Evolutionary conservation across 1,140 invertebrate genomes (phyloP), one percentile per base, ranked within the genome.

Genomic region (Cotesia chilonis): DNA sequence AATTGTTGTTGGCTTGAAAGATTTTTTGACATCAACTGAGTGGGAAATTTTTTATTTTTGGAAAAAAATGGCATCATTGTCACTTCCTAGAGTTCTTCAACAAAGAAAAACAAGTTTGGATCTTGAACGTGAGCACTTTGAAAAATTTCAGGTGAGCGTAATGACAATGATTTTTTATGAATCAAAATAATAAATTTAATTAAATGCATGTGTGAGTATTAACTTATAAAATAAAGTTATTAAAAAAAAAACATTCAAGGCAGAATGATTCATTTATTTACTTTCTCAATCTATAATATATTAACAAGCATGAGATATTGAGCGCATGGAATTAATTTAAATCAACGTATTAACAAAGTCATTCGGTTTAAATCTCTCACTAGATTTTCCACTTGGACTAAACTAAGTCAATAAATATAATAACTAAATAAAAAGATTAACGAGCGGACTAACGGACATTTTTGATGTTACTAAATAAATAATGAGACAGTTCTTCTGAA

Each of bases 101-200:
- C 90, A 90, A 73, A 89, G 91, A 76, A 93, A 92, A 84, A 92
- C 91, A 52, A 92, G 91, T 80, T 81, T 93, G 75, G 92, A 94
- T 82, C 88, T 92, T 73, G 91, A 93, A 83, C 88, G 91, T 51
- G 92, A 93, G 82, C 90, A 91, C 74, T 93, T 93, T 79, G 91
- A 93, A 83, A 93, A 93, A 83, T 91, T 90, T 78, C 92, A 94
- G 91, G 93, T 94, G 84, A 77, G 65, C 51, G 52, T 59, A 37
- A 51, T n/a, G 47, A 55, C 52, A 47, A 54, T 6, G 2, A 12
- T 57, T 65, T 71, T 51, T 2, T 37, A 72, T 59, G 17, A 7
- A 66, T 70, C 28, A 35, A 41, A 52, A 37, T n/a, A 69, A 73
- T 73, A 69, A 68, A 28, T 4, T 52, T 10, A 41, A 41, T 38